Base-by-base conservation (phyloP, 2,797 vertebrate genomes). In the Fringilla coelebs region DNA sequence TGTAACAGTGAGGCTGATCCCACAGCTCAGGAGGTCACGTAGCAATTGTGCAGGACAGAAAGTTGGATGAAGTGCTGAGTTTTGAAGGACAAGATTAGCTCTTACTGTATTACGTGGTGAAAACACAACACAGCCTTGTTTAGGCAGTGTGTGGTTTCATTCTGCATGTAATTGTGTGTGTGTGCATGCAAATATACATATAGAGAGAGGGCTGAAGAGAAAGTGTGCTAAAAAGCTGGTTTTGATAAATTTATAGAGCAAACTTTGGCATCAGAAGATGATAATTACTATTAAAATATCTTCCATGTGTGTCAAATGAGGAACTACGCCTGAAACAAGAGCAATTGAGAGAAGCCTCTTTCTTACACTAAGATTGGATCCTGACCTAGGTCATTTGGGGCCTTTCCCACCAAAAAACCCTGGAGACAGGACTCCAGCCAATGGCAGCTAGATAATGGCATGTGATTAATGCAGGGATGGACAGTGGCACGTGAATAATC, bases 41-140 rank as follows among this genome's bases (percentile, higher is more conserved):
- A 68, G 54, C 25, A 7, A n/a, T 61, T 29, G 38, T 45, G 65
- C 5, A 60, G 76, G 72, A 43, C 45, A 88, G 57, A 55, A 78
- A 78, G 29, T 5, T 72, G 73, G 68, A 49, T 17, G n/a, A 80
- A 75, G 41, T 11, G 7, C 40, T 24, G n/a, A 13, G 36, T 68
- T 93, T 61, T 75, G 72, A 74, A 49, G 5, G 3, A 16, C 22
- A 45, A 71, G 34, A 38, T 83, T 68, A 85, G 57, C 18, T 80
- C 34, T 54, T 29, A 4, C 4, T 38, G 11, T 14, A 6, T 72
- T 80, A 40, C 0, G 0, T 17, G 29, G 43, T 12, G 28, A 65
- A 94, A 92, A 0, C 28, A 38, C 34, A 49, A 15, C 10, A 4
- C 0, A 0, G 4, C 34, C 8, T 58, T 11, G 5, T 57, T 83